phyloP scores from a whole-genome alignment of 2,888 invertebrate species.

The Ellobium chinense region DNA sequence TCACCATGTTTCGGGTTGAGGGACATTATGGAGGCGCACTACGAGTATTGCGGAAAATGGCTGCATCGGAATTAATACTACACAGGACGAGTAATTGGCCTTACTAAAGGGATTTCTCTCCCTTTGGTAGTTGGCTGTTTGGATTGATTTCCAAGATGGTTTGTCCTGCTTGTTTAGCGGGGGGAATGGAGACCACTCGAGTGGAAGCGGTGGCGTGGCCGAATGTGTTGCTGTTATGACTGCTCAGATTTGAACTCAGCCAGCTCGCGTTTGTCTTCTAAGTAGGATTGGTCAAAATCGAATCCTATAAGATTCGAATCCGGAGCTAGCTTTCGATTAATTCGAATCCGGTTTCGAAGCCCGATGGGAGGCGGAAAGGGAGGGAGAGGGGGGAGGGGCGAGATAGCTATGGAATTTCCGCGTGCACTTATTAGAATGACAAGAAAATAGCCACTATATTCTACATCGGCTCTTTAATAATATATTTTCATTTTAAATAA shows the following conservation, averaged over 20 bases:
- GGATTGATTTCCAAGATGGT: conserved; percentile 39
- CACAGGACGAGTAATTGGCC: conserved; percentile 37
- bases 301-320: too few relatives aligned
- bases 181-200: conserved; percentile 8
- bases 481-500: too few relatives aligned
- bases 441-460: too few relatives aligned
- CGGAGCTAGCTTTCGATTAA: too few relatives aligned
- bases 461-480: too few relatives aligned
- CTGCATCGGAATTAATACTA: conserved; percentile 36
- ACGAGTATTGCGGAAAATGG: conserved; percentile 29
- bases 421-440: too few relatives aligned
- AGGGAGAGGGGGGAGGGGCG: too few relatives aligned
- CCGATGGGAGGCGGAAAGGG: too few relatives aligned
- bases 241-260: background rate
- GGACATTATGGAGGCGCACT: background rate
- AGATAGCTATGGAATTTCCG: too few relatives aligned
- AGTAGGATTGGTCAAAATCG: too few relatives aligned
- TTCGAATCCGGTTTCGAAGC: too few relatives aligned
- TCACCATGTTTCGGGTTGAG: background rate
- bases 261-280: background rate
- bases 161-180: conserved; percentile 17
- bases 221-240: conserved; percentile 29
- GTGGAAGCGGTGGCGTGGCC: conserved; percentile 20
- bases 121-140: conserved; percentile 30
- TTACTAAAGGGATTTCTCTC: conserved; percentile 35